These are phyloP conservation scores for Phataginus tricuspis DNA, from an alignment of 2,797 vertebrate species.

Conservation along the genomic window DNA sequence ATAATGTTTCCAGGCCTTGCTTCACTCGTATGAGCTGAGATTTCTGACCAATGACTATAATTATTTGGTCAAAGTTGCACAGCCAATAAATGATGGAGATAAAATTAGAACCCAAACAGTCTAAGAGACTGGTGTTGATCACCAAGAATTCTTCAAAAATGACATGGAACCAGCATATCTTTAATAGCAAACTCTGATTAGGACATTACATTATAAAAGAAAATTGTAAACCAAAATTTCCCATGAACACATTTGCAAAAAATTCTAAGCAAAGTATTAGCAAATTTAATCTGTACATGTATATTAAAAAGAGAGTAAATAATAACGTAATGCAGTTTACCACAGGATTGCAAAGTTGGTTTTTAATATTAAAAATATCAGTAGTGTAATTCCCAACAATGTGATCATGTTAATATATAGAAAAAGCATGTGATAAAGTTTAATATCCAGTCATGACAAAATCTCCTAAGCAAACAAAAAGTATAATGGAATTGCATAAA, in stretches of 20 bases:
- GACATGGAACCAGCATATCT: not conserved
- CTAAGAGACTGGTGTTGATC: not conserved
- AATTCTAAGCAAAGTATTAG: not conserved
- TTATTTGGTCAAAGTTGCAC: not conserved
- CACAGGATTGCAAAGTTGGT: not conserved
- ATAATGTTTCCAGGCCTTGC: not conserved
- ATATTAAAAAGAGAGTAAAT: not conserved
- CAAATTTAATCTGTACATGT: not conserved
- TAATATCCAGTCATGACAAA: not conserved
- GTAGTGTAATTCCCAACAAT: not conserved
- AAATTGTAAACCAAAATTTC: not conserved
- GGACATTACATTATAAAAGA: not conserved
- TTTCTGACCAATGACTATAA: not conserved
- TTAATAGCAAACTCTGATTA: not conserved
- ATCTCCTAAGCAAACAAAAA: not conserved
- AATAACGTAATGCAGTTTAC: not conserved
- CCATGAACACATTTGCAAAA: not conserved
- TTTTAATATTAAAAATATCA: not conserved
- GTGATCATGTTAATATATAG: not conserved
- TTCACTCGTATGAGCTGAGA: not conserved
- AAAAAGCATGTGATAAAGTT: not conserved
- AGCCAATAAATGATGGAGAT: not conserved
- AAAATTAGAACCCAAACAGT: not conserved
- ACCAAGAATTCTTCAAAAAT: not conserved
- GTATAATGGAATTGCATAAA: not conserved